Conservation (phyloP, 1,140 invertebrate species). For the Cecropterus lyciades region DNA sequence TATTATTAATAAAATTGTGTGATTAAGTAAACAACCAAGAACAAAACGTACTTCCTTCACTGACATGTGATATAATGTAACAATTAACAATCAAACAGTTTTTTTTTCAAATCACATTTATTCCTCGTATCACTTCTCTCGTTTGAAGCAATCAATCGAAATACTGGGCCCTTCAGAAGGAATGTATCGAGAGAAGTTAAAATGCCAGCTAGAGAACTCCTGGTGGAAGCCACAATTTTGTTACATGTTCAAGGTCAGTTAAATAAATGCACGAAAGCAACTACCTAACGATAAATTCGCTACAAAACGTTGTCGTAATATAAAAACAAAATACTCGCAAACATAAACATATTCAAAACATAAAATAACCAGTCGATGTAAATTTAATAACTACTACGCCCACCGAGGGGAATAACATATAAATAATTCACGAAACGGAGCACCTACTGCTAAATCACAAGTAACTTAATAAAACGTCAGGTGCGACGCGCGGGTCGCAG, state of each 20-base stretch:
- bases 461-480: conserved; percentile 47
- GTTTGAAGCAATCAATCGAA: conserved; percentile 36
- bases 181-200: conserved; percentile 58
- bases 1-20: conserved; percentile 26
- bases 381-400: conserved; percentile 35
- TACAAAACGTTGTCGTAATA: conserved; percentile 66
- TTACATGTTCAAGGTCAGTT: conserved; percentile 41
- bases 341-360: conserved; percentile 61
- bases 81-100: conserved; percentile 28
- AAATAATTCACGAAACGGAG: conserved; percentile 47
- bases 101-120: conserved; percentile 40
- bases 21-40: conserved; percentile 26
- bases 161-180: conserved; percentile 49
- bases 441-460: conserved; percentile 66
- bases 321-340: conserved; percentile 60
- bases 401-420: conserved; percentile 46
- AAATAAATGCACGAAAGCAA: conserved; percentile 74
- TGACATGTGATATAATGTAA: conserved; percentile 2
- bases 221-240: conserved; percentile 26
- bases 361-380: conserved; percentile 52
- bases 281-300: conserved; percentile 51
- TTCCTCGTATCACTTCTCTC: conserved; percentile 54
- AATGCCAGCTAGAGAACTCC: conserved; percentile 39
- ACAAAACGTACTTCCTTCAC: background rate
- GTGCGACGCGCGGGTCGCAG: conserved; percentile 28